phyloP scores from a whole-genome alignment of 2,888 invertebrate species.

The Aspidiotus rigidus region DNA sequence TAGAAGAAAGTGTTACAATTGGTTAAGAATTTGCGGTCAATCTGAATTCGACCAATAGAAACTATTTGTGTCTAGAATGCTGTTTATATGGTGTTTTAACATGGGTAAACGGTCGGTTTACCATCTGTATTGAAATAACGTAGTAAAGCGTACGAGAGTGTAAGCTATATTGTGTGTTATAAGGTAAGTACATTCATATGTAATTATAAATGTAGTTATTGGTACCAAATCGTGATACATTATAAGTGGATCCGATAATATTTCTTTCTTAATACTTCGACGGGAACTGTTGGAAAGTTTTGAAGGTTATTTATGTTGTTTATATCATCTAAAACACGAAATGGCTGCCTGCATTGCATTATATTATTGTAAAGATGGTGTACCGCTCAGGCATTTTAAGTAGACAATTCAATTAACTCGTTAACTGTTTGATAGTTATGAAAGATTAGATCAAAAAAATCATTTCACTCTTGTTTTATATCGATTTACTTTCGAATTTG shows the following conservation, averaged over 20 bases:
- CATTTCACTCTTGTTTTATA: no score
- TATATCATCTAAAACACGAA: conserved; percentile 29
- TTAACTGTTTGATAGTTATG: not conserved
- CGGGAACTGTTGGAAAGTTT: conserved; percentile 20
- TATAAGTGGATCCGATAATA: conserved; percentile 16
- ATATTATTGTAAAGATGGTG: conserved; percentile 28
- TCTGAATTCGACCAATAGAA: conserved; percentile 52
- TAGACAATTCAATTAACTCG: not conserved
- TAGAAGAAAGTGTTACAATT: conserved; percentile 43
- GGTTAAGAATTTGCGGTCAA: conserved; percentile 52
- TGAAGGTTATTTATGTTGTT: conserved; percentile 34
- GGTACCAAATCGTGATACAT: conserved; percentile 10
- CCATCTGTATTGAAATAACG: conserved; percentile 33
- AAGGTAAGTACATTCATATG: conserved; percentile 33
- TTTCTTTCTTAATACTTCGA: conserved; percentile 24
- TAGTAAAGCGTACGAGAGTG: conserved; percentile 33
- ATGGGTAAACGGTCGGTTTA: conserved; percentile 28
- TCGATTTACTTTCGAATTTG: conserved; percentile 1
- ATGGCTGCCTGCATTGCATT: conserved; percentile 30
- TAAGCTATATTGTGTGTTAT: conserved; percentile 33
- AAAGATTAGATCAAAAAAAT: no score
- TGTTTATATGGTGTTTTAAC: conserved; percentile 29
- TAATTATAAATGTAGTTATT: conserved; percentile 30
- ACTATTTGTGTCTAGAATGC: conserved; percentile 39
- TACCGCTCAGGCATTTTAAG: conserved; percentile 18